A percentile compares a stretch with the other conserved stretches of the same genome.
Conservation (phyloP, 2,888 invertebrate genomes). For the Alitta virens region DNA sequence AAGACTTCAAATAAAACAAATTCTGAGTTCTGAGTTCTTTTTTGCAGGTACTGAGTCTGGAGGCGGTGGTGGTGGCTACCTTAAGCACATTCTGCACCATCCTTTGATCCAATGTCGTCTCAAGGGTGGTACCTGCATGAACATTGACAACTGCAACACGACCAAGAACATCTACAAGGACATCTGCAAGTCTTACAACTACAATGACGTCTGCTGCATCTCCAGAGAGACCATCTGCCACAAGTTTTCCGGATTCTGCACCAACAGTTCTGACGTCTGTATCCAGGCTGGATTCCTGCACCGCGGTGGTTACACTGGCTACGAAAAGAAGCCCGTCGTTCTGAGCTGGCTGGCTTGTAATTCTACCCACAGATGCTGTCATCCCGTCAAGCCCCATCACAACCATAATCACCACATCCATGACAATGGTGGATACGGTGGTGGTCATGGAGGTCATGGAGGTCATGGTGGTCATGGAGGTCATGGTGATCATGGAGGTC, state of each 20-base stretch:
- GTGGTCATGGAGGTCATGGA: background rate
- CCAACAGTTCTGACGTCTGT: background rate
- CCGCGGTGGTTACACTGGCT: background rate
- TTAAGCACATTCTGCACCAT: background rate
- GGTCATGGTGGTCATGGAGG: background rate
- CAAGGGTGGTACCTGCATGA: background rate
- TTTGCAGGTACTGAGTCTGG: background rate
- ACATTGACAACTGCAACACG: conserved; percentile 5
- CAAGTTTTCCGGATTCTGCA: conserved; percentile 5
- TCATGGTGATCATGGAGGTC: background rate
- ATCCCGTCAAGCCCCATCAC: background rate
- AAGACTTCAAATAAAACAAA: no score
- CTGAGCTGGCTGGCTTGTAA: conserved; percentile 8
- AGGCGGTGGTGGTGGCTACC: background rate
- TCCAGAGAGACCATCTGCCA: conserved; percentile 6
- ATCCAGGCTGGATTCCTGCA: background rate
- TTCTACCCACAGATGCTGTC: conserved; percentile 2
- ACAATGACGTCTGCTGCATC: conserved; percentile 8
- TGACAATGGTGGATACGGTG: background rate
- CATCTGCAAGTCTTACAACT: conserved; percentile 2
- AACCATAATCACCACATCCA: background rate
- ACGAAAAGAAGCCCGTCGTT: background rate
- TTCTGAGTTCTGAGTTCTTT: no score
- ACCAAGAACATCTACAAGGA: conserved; percentile 10
- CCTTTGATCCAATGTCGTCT: conserved; percentile 4